phyloP scores from a whole-genome alignment of 2,113 vertebrate genomes.

The Oxyruncus cristatus region DNA sequence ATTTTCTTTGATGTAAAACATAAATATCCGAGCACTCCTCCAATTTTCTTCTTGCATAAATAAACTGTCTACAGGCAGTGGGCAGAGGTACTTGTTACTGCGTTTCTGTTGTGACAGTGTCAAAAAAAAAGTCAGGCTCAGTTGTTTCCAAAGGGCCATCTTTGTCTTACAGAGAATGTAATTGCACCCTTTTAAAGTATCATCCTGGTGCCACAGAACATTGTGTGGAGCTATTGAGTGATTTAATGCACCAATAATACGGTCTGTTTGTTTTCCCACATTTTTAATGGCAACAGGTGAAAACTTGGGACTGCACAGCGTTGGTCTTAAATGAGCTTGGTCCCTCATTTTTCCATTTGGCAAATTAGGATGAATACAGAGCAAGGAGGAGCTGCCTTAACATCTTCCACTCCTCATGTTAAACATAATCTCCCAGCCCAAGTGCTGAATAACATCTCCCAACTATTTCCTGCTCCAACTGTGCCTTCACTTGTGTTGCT shows the following conservation, averaged over 20 bases:
- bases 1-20: neutral
- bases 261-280: neutral
- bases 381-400: neutral
- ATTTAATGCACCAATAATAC: neutral
- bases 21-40: neutral
- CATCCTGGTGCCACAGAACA: neutral
- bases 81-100: neutral
- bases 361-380: neutral
- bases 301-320: rapidly evolving
- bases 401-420: neutral
- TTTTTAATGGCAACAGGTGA: neutral
- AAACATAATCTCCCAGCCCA: constrained; percentile 5
- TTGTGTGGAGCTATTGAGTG: neutral
- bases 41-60: constrained; percentile 11
- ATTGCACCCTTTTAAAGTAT: constrained; percentile 22
- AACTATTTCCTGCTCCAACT: constrained; percentile 1
- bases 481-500: constrained; percentile 14
- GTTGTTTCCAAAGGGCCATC: neutral
- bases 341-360: neutral
- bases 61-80: neutral
- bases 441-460: constrained; percentile 35
- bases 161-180: neutral
- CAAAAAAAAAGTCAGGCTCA: neutral
- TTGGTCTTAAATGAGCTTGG: neutral
- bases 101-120: neutral